Conservation (phyloP, 2,797 vertebrate genomes). For the Pempheris klunzingeri region DNA sequence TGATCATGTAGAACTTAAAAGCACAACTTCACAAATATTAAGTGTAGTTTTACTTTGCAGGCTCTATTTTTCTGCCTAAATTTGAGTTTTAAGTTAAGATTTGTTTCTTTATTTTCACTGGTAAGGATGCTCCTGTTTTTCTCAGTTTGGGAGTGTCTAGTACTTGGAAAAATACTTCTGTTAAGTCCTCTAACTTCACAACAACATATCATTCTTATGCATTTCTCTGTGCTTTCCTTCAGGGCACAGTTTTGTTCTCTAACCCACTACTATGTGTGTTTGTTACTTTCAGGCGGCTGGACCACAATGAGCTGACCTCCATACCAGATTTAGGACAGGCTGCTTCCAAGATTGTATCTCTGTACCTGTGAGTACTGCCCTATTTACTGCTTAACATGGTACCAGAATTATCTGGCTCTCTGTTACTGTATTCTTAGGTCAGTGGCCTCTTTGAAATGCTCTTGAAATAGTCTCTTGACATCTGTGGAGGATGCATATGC, state of each 20-base stretch:
- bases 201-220: neutral
- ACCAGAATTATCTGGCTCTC: slow-evolving; percentile 47
- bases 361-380: slow-evolving; percentile 92
- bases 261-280: slow-evolving; percentile 40
- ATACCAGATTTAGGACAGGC: slow-evolving; percentile 90
- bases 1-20: neutral
- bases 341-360: slow-evolving; percentile 84
- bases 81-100: neutral
- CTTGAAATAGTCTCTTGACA: slow-evolving; percentile 62
- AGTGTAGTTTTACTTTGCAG: neutral
- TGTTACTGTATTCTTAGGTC: slow-evolving; percentile 58
- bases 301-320: slow-evolving; percentile 92
- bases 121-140: neutral
- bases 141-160: neutral
- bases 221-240: slow-evolving; percentile 9
- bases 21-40: neutral
- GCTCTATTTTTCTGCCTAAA: neutral
- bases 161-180: slow-evolving; percentile 2
- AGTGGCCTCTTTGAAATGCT: slow-evolving; percentile 63
- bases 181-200: neutral
- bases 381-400: slow-evolving; percentile 28
- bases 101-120: neutral
- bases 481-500: slow-evolving; percentile 41
- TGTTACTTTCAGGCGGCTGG: slow-evolving; percentile 87
- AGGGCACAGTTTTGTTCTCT: slow-evolving; percentile 28